Conservation (phyloP, 2,888 invertebrate species). For the Scaptomyza tumidula region DNA sequence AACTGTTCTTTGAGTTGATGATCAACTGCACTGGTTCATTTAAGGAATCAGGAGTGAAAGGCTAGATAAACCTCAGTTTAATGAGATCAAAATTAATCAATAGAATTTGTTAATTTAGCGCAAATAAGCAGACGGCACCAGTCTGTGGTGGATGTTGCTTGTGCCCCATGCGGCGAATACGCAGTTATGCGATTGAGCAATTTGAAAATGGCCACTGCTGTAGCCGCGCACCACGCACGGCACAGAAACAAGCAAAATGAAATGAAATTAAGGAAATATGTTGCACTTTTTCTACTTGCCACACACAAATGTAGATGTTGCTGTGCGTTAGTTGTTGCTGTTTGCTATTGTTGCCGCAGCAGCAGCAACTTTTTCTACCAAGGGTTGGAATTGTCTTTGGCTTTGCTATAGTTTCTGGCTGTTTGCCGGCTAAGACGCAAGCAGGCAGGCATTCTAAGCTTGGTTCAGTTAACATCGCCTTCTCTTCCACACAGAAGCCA, state of each 20-base stretch:
- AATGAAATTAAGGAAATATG: constrained; percentile 79
- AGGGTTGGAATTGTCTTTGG: constrained; percentile 62
- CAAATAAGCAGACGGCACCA: constrained; percentile 33
- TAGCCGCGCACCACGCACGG: constrained; percentile 1
- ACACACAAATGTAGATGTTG: constrained; percentile 47
- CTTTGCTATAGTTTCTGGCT: constrained; percentile 50
- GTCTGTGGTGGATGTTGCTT: constrained; percentile 3
- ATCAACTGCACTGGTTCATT: neutral
- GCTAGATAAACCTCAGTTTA: too few relatives aligned
- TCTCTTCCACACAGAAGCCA: constrained; percentile 32
- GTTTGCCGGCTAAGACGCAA: constrained; percentile 17
- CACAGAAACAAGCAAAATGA: constrained; percentile 31
- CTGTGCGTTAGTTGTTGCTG: constrained; percentile 4
- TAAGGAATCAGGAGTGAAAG: constrained; percentile 1
- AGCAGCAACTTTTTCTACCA: constrained; percentile 34
- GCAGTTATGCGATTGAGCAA: constrained; percentile 68
- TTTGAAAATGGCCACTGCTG: constrained; percentile 60
- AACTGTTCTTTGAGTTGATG: neutral
- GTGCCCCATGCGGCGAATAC: constrained; percentile 69
- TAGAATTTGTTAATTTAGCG: constrained; percentile 64
- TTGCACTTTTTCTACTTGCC: constrained; percentile 58
- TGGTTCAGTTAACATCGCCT: neutral
- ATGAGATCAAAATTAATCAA: constrained; percentile 61
- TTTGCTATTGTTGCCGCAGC: constrained; percentile 14
- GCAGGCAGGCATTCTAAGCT: neutral